These are phyloP conservation scores for Prunella himalayana DNA, from an alignment of 2,113 vertebrate species.

Conservation along the genomic window DNA sequence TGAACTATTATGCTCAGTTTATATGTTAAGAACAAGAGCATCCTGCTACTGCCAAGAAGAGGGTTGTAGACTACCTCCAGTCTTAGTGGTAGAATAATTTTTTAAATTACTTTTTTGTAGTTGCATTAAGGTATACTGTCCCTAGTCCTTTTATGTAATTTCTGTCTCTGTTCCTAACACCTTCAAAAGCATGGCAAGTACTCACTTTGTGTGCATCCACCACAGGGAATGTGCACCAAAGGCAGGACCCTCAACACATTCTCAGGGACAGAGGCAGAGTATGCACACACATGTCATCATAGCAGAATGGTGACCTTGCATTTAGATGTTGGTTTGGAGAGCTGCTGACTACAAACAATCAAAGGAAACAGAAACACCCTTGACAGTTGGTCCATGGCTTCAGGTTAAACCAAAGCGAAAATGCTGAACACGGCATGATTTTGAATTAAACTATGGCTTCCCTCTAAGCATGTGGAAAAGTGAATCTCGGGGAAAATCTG, in stretches of 20 bases:
- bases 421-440: fast-evolving
- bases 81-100: not conserved
- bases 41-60: not conserved
- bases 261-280: not conserved
- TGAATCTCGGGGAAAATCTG: not conserved
- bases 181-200: not conserved
- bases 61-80: not conserved
- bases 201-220: not conserved
- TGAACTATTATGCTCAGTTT: not conserved
- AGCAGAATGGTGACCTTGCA: not conserved
- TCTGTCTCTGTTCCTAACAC: fast-evolving
- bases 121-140: not conserved
- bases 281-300: fast-evolving
- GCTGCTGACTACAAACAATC: not conserved
- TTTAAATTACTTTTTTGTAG: not conserved
- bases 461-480: not conserved
- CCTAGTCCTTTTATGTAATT: not conserved
- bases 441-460: not conserved
- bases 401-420: not conserved
- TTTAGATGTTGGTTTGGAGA: not conserved
- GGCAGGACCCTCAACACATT: not conserved
- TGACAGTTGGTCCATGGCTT: not conserved
- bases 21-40: not conserved
- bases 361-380: not conserved
- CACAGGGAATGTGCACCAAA: not conserved